A percentile compares a stretch with the other conserved stretches of the same genome.
Conservation (phyloP, 2,797 vertebrate species). For the Parauchenoglanis punctatus region DNA sequence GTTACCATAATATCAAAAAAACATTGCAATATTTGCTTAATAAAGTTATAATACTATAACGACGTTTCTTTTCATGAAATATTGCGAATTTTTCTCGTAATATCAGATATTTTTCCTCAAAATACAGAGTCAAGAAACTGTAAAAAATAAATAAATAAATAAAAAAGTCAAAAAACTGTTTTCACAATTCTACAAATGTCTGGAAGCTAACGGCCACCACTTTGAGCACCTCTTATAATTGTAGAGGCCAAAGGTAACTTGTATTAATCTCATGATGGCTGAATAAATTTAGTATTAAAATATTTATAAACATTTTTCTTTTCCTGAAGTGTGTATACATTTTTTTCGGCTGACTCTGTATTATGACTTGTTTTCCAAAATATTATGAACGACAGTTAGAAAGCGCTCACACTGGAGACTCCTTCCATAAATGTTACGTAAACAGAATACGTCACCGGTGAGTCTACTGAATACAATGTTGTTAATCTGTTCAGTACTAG, state of each 20-base stretch:
- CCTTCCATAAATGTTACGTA: background rate
- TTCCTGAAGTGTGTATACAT: too few relatives aligned
- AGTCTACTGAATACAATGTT: background rate
- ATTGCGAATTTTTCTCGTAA: background rate
- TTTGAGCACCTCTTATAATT: too few relatives aligned
- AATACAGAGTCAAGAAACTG: too few relatives aligned
- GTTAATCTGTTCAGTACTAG: background rate
- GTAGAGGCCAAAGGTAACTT: too few relatives aligned
- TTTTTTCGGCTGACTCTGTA: too few relatives aligned
- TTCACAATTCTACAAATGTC: too few relatives aligned
- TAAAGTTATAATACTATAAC: background rate
- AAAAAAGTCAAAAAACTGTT: too few relatives aligned
- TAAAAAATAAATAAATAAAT: too few relatives aligned
- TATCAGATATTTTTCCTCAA: background rate
- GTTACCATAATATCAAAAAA: background rate
- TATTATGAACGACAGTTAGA: background rate
- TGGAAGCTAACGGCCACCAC: too few relatives aligned
- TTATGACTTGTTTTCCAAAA: background rate
- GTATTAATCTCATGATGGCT: too few relatives aligned
- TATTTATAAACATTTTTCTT: too few relatives aligned
- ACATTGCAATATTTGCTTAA: background rate
- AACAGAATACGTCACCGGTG: background rate
- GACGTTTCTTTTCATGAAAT: background rate
- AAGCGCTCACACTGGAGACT: background rate
- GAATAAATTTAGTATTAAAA: too few relatives aligned